A percentile compares a stretch with the other conserved stretches of the same genome.
Evolutionary conservation across 2,113 vertebrate species (phyloP).

Genomic region (Apteryx owenii): DNA sequence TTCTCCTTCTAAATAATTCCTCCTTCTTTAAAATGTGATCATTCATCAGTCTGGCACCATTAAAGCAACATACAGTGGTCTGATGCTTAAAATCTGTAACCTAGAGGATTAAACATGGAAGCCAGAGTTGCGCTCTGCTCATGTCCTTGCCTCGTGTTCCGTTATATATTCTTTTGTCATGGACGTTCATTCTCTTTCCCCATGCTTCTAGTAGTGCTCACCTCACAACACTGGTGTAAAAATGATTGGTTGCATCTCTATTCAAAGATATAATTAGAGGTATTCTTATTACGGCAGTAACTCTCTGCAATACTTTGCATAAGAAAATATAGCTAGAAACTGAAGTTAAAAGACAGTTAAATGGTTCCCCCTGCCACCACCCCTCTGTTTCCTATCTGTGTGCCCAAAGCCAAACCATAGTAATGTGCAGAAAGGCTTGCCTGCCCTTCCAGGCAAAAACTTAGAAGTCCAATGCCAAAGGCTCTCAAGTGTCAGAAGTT

Average conservation of each 20-base stretch:
- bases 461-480: not conserved
- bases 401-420: not conserved
- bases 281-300: not conserved
- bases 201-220: not conserved
- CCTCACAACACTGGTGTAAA: not conserved
- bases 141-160: not conserved
- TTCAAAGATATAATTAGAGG: not conserved
- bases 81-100: not conserved
- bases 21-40: not conserved
- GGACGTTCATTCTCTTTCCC: not conserved
- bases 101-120: not conserved
- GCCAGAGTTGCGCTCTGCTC: not conserved
- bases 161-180: not conserved
- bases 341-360: not conserved
- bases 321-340: not conserved
- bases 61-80: not conserved
- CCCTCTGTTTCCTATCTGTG: not conserved
- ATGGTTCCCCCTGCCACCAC: not conserved
- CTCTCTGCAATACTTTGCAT: not conserved
- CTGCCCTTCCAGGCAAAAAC: not conserved
- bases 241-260: not conserved
- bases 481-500: not conserved
- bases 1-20: not conserved
- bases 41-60: accelerated
- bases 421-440: not conserved